phyloP scores from a whole-genome alignment of 2,113 vertebrate species.

The Myotis lucifugus region DNA sequence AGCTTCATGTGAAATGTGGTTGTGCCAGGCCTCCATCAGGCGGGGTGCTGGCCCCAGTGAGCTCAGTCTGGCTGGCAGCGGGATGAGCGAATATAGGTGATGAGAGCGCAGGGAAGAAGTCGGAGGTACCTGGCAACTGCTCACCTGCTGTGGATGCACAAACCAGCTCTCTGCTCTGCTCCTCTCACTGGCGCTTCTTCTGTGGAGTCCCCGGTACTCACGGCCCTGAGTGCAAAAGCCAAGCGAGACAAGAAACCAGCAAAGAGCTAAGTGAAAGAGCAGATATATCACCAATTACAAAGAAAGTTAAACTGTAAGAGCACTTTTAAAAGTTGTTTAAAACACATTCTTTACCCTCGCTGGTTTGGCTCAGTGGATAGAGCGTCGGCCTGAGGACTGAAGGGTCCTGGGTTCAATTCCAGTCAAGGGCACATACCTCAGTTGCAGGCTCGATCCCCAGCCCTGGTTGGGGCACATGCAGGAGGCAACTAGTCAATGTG shows the following conservation, averaged over 20 bases:
- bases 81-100: background rate
- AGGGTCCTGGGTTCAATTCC: too few species aligned
- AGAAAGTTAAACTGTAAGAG: background rate
- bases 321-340: constrained; percentile 8
- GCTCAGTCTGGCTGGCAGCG: background rate
- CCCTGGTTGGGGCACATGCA: too few species aligned
- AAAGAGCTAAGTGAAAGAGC: background rate
- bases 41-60: background rate
- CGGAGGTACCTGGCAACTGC: background rate
- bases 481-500: too few species aligned
- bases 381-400: too few species aligned
- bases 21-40: background rate
- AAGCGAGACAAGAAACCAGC: background rate
- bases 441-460: too few species aligned
- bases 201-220: background rate
- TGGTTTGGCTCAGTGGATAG: too few species aligned
- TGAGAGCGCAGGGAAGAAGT: background rate
- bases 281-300: background rate
- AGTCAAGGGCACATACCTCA: too few species aligned
- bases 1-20: background rate
- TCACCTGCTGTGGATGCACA: background rate
- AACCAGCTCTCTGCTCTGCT: background rate
- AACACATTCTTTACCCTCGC: background rate
- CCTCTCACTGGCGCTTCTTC: background rate
- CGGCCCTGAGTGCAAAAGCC: background rate